phyloP scores from a whole-genome alignment of 2,113 vertebrate genomes.

The Myanophis thanlyinensis region DNA sequence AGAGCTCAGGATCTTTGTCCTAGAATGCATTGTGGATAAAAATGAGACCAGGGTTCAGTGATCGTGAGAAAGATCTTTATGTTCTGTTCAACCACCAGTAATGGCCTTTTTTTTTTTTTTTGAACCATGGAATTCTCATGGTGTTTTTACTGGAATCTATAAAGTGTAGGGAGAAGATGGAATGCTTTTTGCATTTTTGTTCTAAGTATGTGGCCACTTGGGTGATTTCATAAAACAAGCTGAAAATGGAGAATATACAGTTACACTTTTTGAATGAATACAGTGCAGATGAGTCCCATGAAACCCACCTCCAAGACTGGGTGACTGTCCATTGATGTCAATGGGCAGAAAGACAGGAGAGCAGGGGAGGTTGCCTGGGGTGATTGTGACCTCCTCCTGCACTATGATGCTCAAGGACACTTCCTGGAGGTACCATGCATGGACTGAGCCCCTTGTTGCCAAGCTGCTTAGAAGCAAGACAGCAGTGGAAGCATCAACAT shows the following conservation, averaged over 20 bases:
- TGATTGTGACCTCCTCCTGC: slow-evolving; percentile 47
- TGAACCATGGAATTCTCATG: background rate
- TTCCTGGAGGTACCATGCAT: background rate
- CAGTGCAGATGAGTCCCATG: background rate
- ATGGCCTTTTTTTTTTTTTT: background rate
- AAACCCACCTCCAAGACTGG: background rate
- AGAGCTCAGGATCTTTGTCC: background rate
- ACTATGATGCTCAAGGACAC: slow-evolving; percentile 41
- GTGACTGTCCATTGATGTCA: background rate
- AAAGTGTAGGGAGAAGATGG: background rate
- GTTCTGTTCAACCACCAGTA: background rate
- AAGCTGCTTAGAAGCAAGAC: slow-evolving; percentile 20
- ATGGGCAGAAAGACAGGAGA: background rate
- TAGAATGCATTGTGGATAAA: background rate
- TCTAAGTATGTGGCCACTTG: background rate
- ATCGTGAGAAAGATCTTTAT: background rate
- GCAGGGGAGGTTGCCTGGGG: slow-evolving; percentile 7
- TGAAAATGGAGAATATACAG: background rate
- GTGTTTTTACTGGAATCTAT: background rate
- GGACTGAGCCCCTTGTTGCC: slow-evolving; percentile 23
- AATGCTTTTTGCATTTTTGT: background rate
- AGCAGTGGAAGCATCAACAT: slow-evolving; percentile 49
- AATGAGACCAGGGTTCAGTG: background rate
- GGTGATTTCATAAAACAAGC: background rate
- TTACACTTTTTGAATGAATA: background rate